Percentiles rank a stretch among this genome's conserved stretches.
Conservation (phyloP, 2,888 invertebrate species). For the Neuroscelio doddi region DNA sequence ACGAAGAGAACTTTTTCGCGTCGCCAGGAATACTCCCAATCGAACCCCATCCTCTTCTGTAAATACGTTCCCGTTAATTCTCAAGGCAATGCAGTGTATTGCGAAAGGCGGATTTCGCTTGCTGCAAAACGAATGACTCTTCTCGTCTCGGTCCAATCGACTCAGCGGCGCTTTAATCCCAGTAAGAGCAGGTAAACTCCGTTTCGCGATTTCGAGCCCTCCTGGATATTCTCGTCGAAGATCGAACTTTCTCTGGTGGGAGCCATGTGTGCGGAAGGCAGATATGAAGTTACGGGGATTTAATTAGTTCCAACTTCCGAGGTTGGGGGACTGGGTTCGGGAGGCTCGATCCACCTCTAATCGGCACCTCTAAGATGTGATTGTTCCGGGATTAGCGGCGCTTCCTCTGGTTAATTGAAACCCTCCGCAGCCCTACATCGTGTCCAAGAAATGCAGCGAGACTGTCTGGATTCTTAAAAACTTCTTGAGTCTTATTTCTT, state of each 20-base stretch:
- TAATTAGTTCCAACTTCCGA: slow-evolving; percentile 69
- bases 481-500: slow-evolving; percentile 10
- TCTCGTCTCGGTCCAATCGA: slow-evolving; percentile 43
- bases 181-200: slow-evolving; percentile 40
- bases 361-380: slow-evolving; percentile 61
- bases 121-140: slow-evolving; percentile 41
- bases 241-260: slow-evolving; percentile 55
- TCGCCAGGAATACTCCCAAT: slow-evolving; percentile 43
- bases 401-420: slow-evolving; percentile 64
- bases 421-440: slow-evolving; percentile 35
- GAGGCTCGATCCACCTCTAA: slow-evolving; percentile 55
- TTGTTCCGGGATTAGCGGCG: slow-evolving; percentile 68
- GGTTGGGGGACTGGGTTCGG: slow-evolving; percentile 46
- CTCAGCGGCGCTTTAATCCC: slow-evolving; percentile 47
- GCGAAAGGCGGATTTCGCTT: slow-evolving; percentile 36
- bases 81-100: slow-evolving; percentile 38
- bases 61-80: slow-evolving; percentile 42
- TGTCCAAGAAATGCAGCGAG: slow-evolving; percentile 33
- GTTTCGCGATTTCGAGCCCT: slow-evolving; percentile 40
- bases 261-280: slow-evolving; percentile 67
- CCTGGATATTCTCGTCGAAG: slow-evolving; percentile 49
- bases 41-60: slow-evolving; percentile 41
- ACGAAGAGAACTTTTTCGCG: slow-evolving; percentile 36
- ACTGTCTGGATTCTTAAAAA: slow-evolving; percentile 46
- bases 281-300: slow-evolving; percentile 71